A percentile compares a stretch with the other conserved stretches of the same genome.
These are phyloP conservation scores for Cliona cf. orientalis DNA, from an alignment of 37 sponge, comb jelly and placozoan genomes.

Conservation along the genomic window DNA sequence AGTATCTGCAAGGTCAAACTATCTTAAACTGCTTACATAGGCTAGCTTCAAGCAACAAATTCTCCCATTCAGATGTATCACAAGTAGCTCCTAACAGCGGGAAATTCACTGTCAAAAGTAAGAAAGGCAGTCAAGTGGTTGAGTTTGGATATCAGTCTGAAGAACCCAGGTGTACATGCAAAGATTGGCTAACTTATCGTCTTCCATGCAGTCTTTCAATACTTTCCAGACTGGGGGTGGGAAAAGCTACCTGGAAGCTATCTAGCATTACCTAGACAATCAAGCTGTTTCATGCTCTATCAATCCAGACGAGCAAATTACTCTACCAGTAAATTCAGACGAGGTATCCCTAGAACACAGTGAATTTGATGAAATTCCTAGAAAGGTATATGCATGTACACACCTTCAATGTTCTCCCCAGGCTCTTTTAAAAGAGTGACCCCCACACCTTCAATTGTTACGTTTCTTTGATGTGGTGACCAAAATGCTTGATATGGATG, in stretches of 20 bases:
- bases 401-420: too few species aligned
- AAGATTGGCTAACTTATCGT: slow-evolving; percentile 1
- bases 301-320: not conserved
- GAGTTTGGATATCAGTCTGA: not conserved
- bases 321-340: not conserved
- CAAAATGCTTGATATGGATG: too few species aligned
- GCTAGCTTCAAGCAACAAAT: not conserved
- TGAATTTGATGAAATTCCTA: not conserved
- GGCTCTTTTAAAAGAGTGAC: too few species aligned
- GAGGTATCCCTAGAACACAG: not conserved
- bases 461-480: too few species aligned
- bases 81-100: too few species aligned
- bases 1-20: slow-evolving; percentile 8
- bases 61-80: not conserved
- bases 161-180: slow-evolving; percentile 1
- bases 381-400: not conserved
- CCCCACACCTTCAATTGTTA: too few species aligned
- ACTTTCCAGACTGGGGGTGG: not conserved
- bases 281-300: not conserved
- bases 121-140: not conserved
- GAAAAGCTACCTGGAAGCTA: not conserved
- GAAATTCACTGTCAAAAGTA: not conserved
- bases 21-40: slow-evolving; percentile 14
- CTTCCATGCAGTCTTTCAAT: not conserved
- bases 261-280: not conserved